Evolutionary conservation across 2,888 invertebrate genomes (phyloP).

Genomic region (Agrochola lota): DNA sequence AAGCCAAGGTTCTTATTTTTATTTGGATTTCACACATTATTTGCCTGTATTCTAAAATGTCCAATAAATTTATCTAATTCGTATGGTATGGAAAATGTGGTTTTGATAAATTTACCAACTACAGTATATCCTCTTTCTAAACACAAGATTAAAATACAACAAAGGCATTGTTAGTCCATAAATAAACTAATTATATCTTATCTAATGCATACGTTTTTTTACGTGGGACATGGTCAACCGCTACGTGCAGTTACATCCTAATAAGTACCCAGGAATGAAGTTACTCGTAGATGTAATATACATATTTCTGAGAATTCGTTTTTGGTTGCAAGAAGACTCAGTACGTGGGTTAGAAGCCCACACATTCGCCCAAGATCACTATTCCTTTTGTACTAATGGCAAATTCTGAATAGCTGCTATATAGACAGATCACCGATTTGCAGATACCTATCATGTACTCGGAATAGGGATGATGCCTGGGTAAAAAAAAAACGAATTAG

Average conservation of each 20-base stretch:
- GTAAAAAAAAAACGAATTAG: no score
- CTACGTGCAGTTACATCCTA: conserved; percentile 18
- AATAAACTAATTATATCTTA: conserved; percentile 25
- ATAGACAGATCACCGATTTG: background rate
- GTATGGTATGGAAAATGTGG: background rate
- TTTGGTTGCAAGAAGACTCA: conserved; percentile 30
- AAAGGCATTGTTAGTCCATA: conserved; percentile 6
- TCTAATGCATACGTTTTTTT: conserved; percentile 18
- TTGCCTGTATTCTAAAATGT: background rate
- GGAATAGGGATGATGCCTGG: no score
- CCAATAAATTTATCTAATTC: background rate
- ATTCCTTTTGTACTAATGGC: conserved; percentile 24
- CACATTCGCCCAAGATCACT: conserved; percentile 16
- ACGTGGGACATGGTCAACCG: conserved; percentile 18
- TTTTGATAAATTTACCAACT: background rate
- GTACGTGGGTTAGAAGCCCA: conserved; percentile 36
- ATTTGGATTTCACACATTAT: background rate
- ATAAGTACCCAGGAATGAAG: conserved; percentile 9
- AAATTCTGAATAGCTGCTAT: conserved; percentile 14
- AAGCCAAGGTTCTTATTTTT: background rate
- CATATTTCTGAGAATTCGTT: conserved; percentile 20
- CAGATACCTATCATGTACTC: background rate
- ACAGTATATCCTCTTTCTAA: background rate
- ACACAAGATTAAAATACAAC: background rate
- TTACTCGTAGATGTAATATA: conserved; percentile 2